Evolutionary conservation across 2,797 vertebrate species (phyloP).

Genomic region (Hydrolagus colliei): DNA sequence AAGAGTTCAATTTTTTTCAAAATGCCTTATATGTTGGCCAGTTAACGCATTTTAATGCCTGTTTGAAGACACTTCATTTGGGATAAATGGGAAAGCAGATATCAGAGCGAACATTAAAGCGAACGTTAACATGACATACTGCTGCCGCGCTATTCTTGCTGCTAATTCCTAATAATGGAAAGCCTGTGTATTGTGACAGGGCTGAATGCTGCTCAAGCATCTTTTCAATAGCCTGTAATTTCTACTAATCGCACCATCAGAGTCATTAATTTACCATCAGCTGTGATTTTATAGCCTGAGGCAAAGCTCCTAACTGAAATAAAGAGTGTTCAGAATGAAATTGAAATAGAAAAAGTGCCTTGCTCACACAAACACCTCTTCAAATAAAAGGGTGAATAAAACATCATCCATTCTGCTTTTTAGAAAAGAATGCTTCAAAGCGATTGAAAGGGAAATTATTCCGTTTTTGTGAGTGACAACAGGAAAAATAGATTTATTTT

Average conservation of each 20-base stretch:
- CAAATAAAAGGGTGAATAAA: conserved; percentile 29
- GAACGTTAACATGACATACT: conserved; percentile 34
- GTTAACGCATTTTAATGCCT: neutral
- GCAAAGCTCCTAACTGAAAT: conserved; percentile 55
- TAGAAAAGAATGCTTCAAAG: neutral
- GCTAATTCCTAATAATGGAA: conserved; percentile 56
- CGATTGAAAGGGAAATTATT: conserved; percentile 34
- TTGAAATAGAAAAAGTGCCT: conserved; percentile 44
- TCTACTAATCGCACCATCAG: conserved; percentile 59
- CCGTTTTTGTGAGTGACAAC: conserved; percentile 41
- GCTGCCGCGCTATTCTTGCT: conserved; percentile 35
- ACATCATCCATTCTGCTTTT: neutral
- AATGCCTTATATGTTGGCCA: neutral
- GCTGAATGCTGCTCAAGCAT: conserved; percentile 46
- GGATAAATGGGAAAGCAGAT: neutral
- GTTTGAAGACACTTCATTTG: neutral
- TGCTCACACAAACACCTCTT: neutral
- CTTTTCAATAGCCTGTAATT: conserved; percentile 57
- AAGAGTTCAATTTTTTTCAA: neutral
- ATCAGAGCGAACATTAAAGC: conserved; percentile 44
- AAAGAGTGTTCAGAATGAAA: conserved; percentile 50
- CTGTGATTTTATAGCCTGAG: conserved; percentile 50
- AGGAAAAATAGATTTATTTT: conserved; percentile 40
- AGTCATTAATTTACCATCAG: conserved; percentile 70
- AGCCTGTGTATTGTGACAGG: conserved; percentile 52